A percentile compares a stretch with the other conserved stretches of the same genome.
These are phyloP conservation scores for Pelvicachromis taeniatus DNA, from an alignment of 2,113 vertebrate genomes.

Conservation along the genomic window DNA sequence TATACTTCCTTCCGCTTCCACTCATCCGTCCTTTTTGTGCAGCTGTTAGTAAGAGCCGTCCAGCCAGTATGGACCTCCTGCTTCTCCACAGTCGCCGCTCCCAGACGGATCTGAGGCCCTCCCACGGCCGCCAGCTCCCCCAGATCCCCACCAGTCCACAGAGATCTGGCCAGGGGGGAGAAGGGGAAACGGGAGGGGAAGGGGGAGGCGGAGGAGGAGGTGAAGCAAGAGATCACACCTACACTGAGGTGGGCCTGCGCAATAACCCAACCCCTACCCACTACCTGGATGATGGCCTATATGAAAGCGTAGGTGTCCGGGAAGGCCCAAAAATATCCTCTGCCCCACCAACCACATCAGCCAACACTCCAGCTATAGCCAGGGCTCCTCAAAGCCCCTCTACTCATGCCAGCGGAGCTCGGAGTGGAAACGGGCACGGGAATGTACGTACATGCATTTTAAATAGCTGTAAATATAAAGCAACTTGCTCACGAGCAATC, in stretches of 20 bases:
- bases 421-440: conserved; percentile 41
- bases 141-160: conserved; percentile 61
- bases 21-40: background rate
- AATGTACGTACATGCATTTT: conserved; percentile 46
- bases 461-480: background rate
- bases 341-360: conserved; percentile 17
- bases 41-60: conserved; percentile 72
- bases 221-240: conserved; percentile 68
- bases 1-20: background rate
- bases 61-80: conserved; percentile 78
- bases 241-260: conserved; percentile 70
- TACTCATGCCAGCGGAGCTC: conserved; percentile 20
- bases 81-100: conserved; percentile 72
- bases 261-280: conserved; percentile 57
- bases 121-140: conserved; percentile 65
- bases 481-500: background rate
- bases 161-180: conserved; percentile 41
- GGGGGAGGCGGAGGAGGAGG: conserved; percentile 16
- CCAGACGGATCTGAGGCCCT: conserved; percentile 65
- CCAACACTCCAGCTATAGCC: conserved; percentile 34
- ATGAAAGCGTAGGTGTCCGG: conserved; percentile 71
- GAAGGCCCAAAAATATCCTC: conserved; percentile 37
- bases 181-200: conserved; percentile 19
- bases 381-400: conserved; percentile 46
- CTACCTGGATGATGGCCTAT: conserved; percentile 70